Percentiles rank a stretch among this genome's conserved stretches.
Evolutionary conservation across 2,113 vertebrate species (phyloP).

Genomic region (Podilymbus podiceps): DNA sequence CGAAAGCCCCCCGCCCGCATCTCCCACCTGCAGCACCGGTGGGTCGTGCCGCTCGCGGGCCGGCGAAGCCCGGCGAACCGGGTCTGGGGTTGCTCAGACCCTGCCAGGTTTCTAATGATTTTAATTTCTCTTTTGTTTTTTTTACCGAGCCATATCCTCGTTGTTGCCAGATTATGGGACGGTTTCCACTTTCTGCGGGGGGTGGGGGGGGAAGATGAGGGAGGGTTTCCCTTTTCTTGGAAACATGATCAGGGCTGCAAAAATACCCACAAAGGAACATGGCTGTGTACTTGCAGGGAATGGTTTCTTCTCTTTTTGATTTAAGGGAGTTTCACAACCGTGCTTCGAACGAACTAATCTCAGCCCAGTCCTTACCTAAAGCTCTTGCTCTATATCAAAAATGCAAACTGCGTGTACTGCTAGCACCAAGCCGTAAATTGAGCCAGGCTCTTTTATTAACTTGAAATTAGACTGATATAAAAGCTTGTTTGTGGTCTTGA

Average conservation of each 20-base stretch:
- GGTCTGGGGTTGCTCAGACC: not conserved
- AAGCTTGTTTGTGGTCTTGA: not conserved
- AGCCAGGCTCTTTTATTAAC: not conserved
- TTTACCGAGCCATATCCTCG: not conserved
- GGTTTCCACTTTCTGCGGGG: not conserved
- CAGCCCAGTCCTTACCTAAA: not conserved
- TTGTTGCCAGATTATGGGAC: not conserved
- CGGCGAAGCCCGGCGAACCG: not conserved
- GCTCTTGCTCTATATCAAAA: not conserved
- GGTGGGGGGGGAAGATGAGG: accelerated
- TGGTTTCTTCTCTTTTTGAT: not conserved
- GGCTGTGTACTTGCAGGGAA: not conserved
- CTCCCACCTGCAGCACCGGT: not conserved
- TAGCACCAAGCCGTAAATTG: not conserved
- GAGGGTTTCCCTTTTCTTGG: not conserved
- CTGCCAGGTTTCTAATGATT: not conserved
- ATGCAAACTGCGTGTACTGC: not conserved
- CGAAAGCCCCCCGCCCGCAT: not conserved
- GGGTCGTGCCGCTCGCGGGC: not conserved
- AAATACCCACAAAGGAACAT: not conserved
- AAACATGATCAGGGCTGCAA: not conserved
- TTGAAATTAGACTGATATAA: not conserved
- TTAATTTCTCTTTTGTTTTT: too few relatives aligned
- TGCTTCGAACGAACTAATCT: not conserved
- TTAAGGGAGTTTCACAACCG: not conserved